Evolutionary conservation across 2,113 vertebrate species (phyloP).

Genomic region (Formicarius rufipectus): DNA sequence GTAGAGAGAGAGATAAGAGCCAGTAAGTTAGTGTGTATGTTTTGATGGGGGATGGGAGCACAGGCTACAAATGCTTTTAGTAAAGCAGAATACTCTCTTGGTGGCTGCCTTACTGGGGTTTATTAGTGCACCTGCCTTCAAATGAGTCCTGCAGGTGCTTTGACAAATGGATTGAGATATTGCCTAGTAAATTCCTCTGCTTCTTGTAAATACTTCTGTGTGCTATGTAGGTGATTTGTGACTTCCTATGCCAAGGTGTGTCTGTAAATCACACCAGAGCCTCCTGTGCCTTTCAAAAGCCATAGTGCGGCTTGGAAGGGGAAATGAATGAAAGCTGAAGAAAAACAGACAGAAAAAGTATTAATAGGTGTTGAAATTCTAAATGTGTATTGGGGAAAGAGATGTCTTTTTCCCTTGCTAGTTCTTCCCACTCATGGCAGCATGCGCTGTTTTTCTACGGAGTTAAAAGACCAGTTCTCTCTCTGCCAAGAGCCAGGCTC

Average conservation of each 20-base stretch:
- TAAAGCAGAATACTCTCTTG: slow-evolving; percentile 36
- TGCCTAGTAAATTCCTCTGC: not conserved
- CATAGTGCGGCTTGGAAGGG: not conserved
- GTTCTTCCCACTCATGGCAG: not conserved
- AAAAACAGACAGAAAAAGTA: not conserved
- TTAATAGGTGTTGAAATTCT: not conserved
- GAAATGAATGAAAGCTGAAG: not conserved
- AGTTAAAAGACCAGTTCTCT: not conserved
- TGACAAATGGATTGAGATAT: slow-evolving; percentile 58
- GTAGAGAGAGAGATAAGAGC: not conserved
- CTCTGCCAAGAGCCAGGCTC: no score
- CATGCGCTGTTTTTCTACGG: not conserved
- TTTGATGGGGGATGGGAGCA: not conserved
- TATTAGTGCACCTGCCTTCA: slow-evolving; percentile 37
- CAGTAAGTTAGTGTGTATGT: not conserved
- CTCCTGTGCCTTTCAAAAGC: not conserved
- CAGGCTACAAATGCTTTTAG: slow-evolving; percentile 45
- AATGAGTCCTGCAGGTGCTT: slow-evolving; percentile 48
- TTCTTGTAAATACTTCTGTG: not conserved
- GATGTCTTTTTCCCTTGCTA: not conserved
- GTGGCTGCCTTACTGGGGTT: slow-evolving; percentile 36
- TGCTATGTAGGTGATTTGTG: not conserved
- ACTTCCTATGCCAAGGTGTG: not conserved
- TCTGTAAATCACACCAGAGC: not conserved
- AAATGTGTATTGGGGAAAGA: not conserved